A percentile compares a stretch with the other conserved stretches of the same genome.
phyloP scores from a whole-genome alignment of 2,113 vertebrate genomes.

The Lates calcarifer region DNA sequence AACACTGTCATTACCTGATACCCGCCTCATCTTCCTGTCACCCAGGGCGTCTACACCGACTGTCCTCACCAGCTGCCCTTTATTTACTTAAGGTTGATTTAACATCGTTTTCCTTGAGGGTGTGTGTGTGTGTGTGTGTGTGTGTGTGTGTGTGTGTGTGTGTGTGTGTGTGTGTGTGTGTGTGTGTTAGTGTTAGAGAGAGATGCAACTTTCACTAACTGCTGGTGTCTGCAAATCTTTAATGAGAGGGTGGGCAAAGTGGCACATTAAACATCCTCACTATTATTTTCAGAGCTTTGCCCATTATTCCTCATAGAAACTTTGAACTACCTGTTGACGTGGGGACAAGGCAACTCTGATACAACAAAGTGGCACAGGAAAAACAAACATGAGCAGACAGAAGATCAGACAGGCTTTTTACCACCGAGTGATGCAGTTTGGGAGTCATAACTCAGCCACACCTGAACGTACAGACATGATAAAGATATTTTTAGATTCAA shows the following conservation, averaged over 20 bases:
- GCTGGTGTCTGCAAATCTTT: neutral
- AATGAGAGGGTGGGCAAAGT: no score
- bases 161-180: neutral
- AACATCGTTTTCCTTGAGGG: neutral
- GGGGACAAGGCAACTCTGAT: neutral
- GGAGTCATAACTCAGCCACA: neutral
- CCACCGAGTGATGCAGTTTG: neutral
- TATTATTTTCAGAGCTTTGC: no score
- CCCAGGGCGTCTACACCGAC: conserved; percentile 7
- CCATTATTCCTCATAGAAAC: neutral
- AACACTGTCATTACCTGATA: conserved; percentile 56
- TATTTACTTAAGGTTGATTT: conserved; percentile 43
- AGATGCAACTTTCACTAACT: neutral
- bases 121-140: conserved; percentile 12
- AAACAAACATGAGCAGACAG: neutral
- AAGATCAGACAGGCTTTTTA: neutral
- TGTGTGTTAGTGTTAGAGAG: neutral
- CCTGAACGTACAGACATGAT: neutral
- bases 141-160: conserved; percentile 12
- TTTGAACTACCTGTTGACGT: no score
- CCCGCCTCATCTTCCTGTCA: conserved; percentile 8
- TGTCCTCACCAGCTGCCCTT: conserved; percentile 48
- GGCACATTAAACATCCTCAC: no score
- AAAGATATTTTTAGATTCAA: neutral
- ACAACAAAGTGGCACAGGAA: no score